Conservation (phyloP, 2,797 vertebrate genomes). For the Gymnocypris eckloni region DNA sequence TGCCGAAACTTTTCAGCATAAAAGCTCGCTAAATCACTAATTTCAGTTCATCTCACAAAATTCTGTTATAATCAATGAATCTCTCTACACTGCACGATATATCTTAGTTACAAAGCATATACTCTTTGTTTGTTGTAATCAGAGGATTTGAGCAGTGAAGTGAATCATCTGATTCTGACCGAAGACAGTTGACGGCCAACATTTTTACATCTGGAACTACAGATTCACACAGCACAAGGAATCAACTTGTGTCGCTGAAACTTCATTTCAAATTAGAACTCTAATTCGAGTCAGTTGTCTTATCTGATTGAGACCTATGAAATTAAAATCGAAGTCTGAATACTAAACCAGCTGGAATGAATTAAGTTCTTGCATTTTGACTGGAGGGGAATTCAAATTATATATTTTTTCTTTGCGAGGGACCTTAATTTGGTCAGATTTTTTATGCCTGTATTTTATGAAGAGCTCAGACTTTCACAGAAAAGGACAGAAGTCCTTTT, state of each 20-base stretch:
- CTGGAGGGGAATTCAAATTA: slow-evolving; percentile 58
- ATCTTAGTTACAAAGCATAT: too few relatives aligned
- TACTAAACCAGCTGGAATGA: slow-evolving; percentile 69
- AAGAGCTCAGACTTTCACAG: not conserved
- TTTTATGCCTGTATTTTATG: not conserved
- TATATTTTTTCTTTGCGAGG: slow-evolving; percentile 55
- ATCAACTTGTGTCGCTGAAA: slow-evolving; percentile 59
- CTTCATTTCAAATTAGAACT: slow-evolving; percentile 67
- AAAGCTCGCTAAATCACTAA: too few relatives aligned
- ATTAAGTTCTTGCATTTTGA: slow-evolving; percentile 67
- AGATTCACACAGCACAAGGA: not conserved
- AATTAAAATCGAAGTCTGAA: slow-evolving; percentile 68
- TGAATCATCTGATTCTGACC: slow-evolving; percentile 15
- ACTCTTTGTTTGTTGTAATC: too few relatives aligned
- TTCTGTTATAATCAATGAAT: too few relatives aligned
- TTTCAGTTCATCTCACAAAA: too few relatives aligned
- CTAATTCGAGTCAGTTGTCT: slow-evolving; percentile 65
- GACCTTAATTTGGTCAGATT: not conserved
- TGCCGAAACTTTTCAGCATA: too few relatives aligned
- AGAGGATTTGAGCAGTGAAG: too few relatives aligned
- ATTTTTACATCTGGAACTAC: slow-evolving; percentile 6
- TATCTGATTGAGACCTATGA: slow-evolving; percentile 72
- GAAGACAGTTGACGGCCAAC: not conserved
- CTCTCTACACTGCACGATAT: too few relatives aligned
- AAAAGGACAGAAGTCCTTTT: slow-evolving; percentile 6